Conservation (phyloP, 2,888 invertebrate genomes). For the Hydropsyche betteni region DNA sequence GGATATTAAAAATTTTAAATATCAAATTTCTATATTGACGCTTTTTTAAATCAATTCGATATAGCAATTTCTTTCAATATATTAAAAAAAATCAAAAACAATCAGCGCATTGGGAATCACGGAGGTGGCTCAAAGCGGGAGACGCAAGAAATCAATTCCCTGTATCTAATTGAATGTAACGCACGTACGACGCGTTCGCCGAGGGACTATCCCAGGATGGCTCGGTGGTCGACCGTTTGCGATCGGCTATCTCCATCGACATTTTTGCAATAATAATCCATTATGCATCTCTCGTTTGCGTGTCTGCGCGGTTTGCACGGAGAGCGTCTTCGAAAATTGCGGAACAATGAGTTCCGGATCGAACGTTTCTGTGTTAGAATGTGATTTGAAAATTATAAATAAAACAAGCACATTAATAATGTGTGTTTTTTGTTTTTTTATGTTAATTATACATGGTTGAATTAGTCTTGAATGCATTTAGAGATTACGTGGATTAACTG, state of each 20-base stretch:
- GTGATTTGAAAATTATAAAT: too few relatives aligned
- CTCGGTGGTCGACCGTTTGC: background rate
- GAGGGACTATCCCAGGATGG: conserved; percentile 14
- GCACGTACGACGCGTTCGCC: conserved; percentile 49
- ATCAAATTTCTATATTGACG: too few relatives aligned
- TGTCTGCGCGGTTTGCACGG: background rate
- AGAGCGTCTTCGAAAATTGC: background rate
- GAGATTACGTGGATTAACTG: too few relatives aligned
- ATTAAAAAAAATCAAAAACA: too few relatives aligned
- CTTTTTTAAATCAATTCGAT: too few relatives aligned
- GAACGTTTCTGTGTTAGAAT: too few relatives aligned
- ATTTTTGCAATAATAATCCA: conserved; percentile 35
- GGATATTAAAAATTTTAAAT: too few relatives aligned
- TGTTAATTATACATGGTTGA: too few relatives aligned
- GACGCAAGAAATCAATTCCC: conserved; percentile 50
- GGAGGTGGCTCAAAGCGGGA: background rate
- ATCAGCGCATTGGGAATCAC: conserved; percentile 20
- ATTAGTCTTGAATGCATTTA: too few relatives aligned
- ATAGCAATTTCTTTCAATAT: too few relatives aligned
- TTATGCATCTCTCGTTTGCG: conserved; percentile 27
- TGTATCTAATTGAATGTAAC: conserved; percentile 58
- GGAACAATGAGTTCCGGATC: background rate
- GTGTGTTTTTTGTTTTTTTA: too few relatives aligned
- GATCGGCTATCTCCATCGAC: conserved; percentile 12
- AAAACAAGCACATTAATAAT: too few relatives aligned